Evolutionary conservation across 2,888 invertebrate species (phyloP).

Genomic region (Andrena dorsata): DNA sequence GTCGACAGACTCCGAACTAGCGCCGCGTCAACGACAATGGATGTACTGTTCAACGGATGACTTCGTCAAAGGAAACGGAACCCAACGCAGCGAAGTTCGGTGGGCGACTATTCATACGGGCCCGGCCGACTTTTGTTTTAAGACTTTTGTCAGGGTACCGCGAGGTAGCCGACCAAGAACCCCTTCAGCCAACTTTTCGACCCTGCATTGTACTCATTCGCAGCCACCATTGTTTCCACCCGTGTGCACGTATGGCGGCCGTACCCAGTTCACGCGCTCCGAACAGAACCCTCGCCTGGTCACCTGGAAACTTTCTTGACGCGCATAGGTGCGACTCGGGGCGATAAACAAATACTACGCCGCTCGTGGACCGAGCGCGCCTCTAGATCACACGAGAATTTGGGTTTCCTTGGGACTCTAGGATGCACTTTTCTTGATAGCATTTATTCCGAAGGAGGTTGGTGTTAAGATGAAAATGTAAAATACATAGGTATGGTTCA

Average conservation of each 20-base stretch:
- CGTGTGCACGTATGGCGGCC: constrained; percentile 52
- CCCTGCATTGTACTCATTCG: constrained; percentile 51
- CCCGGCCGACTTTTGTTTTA: constrained; percentile 70
- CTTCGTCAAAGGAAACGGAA: constrained; percentile 75
- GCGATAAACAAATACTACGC: constrained; percentile 17
- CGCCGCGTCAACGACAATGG: constrained; percentile 61
- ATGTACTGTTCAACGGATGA: constrained; percentile 73
- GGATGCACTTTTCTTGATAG: too few relatives aligned
- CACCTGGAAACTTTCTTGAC: constrained; percentile 51
- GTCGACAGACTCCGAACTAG: constrained; percentile 44
- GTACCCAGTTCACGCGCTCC: constrained; percentile 25
- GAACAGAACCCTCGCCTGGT: constrained; percentile 24
- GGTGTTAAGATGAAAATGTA: too few relatives aligned
- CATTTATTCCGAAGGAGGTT: too few relatives aligned
- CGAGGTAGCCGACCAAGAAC: constrained; percentile 52
- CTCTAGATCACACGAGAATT: background rate
- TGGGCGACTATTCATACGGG: constrained; percentile 59
- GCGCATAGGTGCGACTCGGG: constrained; percentile 37
- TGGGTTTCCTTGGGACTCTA: background rate
- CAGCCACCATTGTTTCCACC: constrained; percentile 60
- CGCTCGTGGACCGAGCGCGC: too few relatives aligned
- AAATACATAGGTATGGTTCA: too few relatives aligned
- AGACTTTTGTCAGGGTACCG: constrained; percentile 70
- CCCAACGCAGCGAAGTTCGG: constrained; percentile 69
- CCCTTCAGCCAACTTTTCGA: constrained; percentile 66